Percentiles rank a stretch among this genome's conserved stretches.
These are phyloP conservation scores for Habroteleia sp. DNA, from an alignment of 2,888 invertebrate species.

Conservation along the genomic window DNA sequence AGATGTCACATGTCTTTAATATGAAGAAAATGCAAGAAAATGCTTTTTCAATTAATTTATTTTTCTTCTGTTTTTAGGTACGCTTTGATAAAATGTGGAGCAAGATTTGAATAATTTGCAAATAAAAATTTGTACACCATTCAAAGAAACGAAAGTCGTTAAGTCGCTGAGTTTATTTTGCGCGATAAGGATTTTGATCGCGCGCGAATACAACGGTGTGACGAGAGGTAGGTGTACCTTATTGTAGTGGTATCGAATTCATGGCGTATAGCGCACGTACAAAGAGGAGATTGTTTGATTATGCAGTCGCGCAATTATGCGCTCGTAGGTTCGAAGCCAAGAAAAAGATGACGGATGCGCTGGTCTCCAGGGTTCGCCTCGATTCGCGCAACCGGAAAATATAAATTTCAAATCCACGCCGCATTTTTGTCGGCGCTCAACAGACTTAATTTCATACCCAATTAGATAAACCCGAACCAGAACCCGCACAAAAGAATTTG, in stretches of 20 bases:
- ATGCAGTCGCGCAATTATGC: constrained; percentile 72
- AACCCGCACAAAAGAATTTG: constrained; percentile 56
- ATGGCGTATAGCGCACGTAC: constrained; percentile 48
- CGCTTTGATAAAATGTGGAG: too few species aligned
- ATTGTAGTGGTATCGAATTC: constrained; percentile 47
- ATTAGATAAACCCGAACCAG: constrained; percentile 73
- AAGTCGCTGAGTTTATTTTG: constrained; percentile 31
- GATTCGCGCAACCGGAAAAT: constrained; percentile 70
- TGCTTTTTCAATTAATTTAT: too few species aligned
- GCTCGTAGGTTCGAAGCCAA: constrained; percentile 66
- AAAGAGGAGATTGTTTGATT: constrained; percentile 60
- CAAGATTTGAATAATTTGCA: constrained; percentile 13
- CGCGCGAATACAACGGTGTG: constrained; percentile 30
- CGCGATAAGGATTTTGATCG: constrained; percentile 51
- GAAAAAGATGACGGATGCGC: constrained; percentile 78
- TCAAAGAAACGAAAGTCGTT: constrained; percentile 9
- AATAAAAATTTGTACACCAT: constrained; percentile 22
- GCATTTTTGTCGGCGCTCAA: constrained; percentile 77
- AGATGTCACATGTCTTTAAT: too few species aligned
- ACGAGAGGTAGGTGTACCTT: constrained; percentile 42
- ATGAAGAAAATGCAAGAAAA: too few species aligned
- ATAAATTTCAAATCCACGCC: constrained; percentile 75
- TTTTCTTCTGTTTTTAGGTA: too few species aligned
- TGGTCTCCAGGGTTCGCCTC: constrained; percentile 63
- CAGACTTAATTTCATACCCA: constrained; percentile 79